These are phyloP conservation scores for Sebastes cheni DNA, from an alignment of 2,797 vertebrate genomes.

Conservation along the genomic window DNA sequence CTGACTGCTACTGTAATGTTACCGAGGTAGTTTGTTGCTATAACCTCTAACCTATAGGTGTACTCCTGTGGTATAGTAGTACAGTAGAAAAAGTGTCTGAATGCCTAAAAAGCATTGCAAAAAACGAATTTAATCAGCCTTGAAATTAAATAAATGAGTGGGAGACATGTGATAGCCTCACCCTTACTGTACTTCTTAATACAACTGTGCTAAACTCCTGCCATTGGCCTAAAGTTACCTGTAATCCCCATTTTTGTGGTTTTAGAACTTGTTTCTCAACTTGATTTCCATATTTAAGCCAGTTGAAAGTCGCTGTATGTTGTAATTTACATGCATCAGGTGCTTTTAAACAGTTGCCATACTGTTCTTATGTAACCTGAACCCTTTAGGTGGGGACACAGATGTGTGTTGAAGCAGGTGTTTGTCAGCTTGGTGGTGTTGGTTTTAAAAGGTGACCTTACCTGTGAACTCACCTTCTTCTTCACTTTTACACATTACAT, in stretches of 20 bases:
- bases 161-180: conserved; percentile 33
- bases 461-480: background rate
- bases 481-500: background rate
- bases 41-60: background rate
- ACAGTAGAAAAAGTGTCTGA: background rate
- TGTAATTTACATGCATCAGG: background rate
- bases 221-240: conserved; percentile 12
- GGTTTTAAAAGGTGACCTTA: conserved; percentile 34
- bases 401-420: conserved; percentile 53
- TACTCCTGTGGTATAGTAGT: background rate
- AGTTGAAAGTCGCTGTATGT: background rate
- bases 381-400: conserved; percentile 22
- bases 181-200: background rate
- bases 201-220: background rate
- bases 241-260: background rate
- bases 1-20: background rate
- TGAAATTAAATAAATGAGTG: background rate
- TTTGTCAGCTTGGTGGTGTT: conserved; percentile 14
- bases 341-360: background rate
- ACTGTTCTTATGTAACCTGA: conserved; percentile 37
- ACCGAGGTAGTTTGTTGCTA: background rate
- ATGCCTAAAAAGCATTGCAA: background rate
- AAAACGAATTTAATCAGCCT: background rate
- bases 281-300: accelerated
- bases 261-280: background rate